Conservation (phyloP, 1,140 invertebrate species). For the Pararge aegeria region DNA sequence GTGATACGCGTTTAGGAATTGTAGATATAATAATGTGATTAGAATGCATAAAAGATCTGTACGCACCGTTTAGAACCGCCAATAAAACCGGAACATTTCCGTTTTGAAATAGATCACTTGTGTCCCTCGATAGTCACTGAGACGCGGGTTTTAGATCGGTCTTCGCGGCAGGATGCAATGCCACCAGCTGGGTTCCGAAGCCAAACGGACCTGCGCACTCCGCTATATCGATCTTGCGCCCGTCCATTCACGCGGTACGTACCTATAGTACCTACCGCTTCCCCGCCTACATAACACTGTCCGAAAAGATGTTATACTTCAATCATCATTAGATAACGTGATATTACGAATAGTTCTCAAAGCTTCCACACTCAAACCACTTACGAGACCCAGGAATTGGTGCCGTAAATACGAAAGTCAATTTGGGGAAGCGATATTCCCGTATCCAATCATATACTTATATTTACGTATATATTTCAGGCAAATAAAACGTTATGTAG, state of each 20-base stretch:
- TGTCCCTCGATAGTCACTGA: constrained; percentile 49
- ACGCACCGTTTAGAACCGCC: constrained; percentile 67
- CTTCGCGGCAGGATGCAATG: constrained; percentile 48
- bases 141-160: constrained; percentile 39
- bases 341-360: constrained; percentile 55
- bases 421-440: constrained; percentile 20
- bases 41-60: constrained; percentile 19
- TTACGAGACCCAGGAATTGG: constrained; percentile 39
- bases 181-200: constrained; percentile 50
- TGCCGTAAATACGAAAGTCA: constrained; percentile 34
- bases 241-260: constrained; percentile 65
- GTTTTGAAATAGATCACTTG: constrained; percentile 47
- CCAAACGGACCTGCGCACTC: constrained; percentile 61
- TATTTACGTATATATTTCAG: constrained; percentile 11
- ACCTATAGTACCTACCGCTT: too few species aligned
- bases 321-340: constrained; percentile 73
- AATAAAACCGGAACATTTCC: constrained; percentile 54
- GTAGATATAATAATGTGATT: constrained; percentile 5
- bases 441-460: not conserved
- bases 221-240: constrained; percentile 66
- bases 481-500: constrained; percentile 11
- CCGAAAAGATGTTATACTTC: constrained; percentile 58
- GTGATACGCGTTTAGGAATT: constrained; percentile 12
- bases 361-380: constrained; percentile 49
- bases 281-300: constrained; percentile 67